Percentiles rank a stretch among this genome's conserved stretches.
phyloP scores from a whole-genome alignment of 2,888 invertebrate genomes.

The Conomelus anceps region DNA sequence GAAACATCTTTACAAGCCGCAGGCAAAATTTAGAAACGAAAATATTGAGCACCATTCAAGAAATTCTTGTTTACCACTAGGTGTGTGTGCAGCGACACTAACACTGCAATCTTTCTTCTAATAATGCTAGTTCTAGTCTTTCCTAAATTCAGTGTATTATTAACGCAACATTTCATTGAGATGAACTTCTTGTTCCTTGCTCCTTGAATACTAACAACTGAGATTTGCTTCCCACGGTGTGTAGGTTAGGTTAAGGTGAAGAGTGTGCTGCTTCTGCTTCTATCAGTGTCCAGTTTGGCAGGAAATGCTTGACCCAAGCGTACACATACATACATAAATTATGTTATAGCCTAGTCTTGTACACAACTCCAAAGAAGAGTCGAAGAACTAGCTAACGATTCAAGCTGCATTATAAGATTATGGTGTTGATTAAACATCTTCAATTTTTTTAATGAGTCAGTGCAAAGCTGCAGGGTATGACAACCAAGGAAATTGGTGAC shows the following conservation, averaged over 20 bases:
- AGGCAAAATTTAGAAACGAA: not conserved
- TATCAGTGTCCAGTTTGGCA: not conserved
- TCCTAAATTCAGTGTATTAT: not conserved
- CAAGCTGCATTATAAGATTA: not conserved
- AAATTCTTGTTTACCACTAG: not conserved
- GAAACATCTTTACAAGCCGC: not conserved
- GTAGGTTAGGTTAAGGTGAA: not conserved
- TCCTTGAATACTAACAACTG: not conserved
- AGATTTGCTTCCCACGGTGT: not conserved
- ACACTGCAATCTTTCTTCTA: not conserved
- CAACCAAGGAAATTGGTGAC: not conserved
- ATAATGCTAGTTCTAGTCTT: not conserved
- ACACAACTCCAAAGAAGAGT: not conserved
- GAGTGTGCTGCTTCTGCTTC: not conserved
- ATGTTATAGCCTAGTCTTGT: not conserved
- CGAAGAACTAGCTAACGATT: not conserved
- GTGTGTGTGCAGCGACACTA: not conserved
- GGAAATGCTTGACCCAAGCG: not conserved
- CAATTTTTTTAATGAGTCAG: not conserved
- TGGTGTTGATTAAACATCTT: not conserved
- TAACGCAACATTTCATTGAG: not conserved
- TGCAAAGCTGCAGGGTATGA: not conserved
- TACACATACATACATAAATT: not conserved
- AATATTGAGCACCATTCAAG: not conserved
- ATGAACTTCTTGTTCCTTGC: not conserved